phyloP scores from a whole-genome alignment of 2,113 vertebrate genomes.

The Gavia stellata region DNA sequence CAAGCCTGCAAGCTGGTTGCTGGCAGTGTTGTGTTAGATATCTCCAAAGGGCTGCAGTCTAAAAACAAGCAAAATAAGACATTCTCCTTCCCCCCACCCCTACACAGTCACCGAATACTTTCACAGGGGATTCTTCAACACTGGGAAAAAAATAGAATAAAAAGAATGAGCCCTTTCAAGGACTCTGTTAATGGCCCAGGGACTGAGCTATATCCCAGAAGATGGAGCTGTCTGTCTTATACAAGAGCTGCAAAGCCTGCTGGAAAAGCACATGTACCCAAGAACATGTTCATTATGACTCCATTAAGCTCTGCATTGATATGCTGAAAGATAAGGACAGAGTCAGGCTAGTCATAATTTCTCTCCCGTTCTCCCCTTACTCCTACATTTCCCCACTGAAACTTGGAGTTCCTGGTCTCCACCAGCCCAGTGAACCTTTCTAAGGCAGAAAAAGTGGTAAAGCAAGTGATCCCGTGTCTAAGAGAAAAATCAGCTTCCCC shows the following conservation, averaged over 20 bases:
- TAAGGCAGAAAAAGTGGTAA: neutral
- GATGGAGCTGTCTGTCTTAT: neutral
- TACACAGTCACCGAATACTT: neutral
- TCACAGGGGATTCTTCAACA: neutral
- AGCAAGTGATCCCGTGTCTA: neutral
- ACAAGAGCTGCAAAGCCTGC: neutral
- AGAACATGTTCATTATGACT: neutral
- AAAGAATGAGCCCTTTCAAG: neutral
- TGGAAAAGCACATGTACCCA: neutral
- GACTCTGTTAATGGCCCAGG: neutral
- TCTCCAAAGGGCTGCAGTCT: neutral
- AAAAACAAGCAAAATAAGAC: neutral
- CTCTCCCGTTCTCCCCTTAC: neutral
- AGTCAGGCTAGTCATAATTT: neutral
- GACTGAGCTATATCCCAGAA: neutral
- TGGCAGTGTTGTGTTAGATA: neutral
- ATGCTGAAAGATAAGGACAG: neutral
- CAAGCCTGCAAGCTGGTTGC: neutral
- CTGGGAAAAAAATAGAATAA: neutral
- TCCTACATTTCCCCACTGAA: neutral
- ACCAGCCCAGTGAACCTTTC: neutral
- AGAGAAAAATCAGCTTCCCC: neutral
- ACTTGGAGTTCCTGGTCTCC: neutral
- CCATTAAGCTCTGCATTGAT: neutral
- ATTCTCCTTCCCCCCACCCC: neutral